Evolutionary conservation across 2,797 vertebrate genomes (phyloP).

Genomic region (Channa striata): DNA sequence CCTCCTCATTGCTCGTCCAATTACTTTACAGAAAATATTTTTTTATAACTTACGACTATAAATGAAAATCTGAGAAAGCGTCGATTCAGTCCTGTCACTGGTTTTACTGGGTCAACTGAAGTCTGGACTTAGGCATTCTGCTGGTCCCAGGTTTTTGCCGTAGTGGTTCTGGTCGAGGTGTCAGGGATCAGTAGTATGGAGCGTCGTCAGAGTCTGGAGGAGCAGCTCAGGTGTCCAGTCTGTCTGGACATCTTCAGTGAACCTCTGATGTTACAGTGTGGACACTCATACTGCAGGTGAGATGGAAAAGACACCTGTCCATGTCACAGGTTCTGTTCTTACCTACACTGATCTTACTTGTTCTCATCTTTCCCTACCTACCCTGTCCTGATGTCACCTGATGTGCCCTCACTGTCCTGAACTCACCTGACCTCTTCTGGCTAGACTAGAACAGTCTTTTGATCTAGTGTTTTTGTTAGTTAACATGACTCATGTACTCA

Average conservation of each 20-base stretch:
- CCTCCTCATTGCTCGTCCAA: conserved; percentile 1
- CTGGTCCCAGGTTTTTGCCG: background rate
- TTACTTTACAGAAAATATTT: background rate
- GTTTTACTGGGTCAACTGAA: background rate
- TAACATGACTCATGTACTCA: too few relatives aligned
- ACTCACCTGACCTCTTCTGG: too few relatives aligned
- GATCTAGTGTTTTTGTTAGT: too few relatives aligned
- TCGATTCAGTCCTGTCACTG: too few relatives aligned
- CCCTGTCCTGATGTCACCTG: background rate
- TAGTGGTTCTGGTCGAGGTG: background rate
- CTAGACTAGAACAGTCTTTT: too few relatives aligned
- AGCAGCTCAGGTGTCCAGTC: conserved; percentile 83
- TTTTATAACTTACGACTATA: background rate
- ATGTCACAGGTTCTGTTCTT: background rate
- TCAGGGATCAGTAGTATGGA: conserved; percentile 33
- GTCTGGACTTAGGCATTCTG: background rate
- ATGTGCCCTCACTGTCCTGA: too few relatives aligned
- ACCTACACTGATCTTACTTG: background rate
- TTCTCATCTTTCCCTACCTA: too few relatives aligned
- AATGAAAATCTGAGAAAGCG: background rate
- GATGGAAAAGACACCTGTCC: background rate
- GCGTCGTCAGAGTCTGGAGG: conserved; percentile 75
- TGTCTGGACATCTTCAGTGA: conserved; percentile 86
- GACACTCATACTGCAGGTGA: conserved; percentile 82
- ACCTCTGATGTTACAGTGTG: conserved; percentile 85